Evolutionary conservation across 2,797 vertebrate genomes (phyloP), one percentile per base, ranked within the genome.

Genomic region (Balearica regulorum): DNA sequence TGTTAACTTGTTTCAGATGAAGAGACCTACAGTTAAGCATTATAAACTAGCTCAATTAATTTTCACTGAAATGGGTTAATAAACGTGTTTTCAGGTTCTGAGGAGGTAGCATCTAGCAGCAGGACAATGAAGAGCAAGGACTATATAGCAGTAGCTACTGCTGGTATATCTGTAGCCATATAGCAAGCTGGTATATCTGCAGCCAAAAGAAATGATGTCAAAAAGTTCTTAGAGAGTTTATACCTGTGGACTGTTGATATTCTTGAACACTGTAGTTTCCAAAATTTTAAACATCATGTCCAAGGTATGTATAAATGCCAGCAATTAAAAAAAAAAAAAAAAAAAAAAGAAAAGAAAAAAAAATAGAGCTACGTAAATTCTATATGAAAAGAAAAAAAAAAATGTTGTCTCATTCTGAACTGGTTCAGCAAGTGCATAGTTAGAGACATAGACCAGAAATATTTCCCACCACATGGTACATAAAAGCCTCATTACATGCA

Each of bases 381-480:
- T 25, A 18, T 17, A 58, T 5, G 5, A 66, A 77, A 62, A 25
- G 1, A 29, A 28, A 43, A 18, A 66, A 5, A 39, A 51, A 49
- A 43, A 66, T 4, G 2, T 28, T 57, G 2, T 44, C 8, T 37
- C 12, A 6, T 48, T 73, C 24, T 64, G 11, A 26, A 17, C 6
- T 16, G 5, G 2, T 71, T 87, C 41, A 75, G n/a, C 10, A 85
- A 90, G 69, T 37, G 16, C 33, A 60, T 18, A 48, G 20, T 44
- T 57, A 41, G 5, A 55, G 25, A 82, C 93, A 71, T 5, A 72
- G 18, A 44, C 13, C 10, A 19, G 35, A 93, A 77, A 64, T 68
- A 28, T n/a, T 80, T 87, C 55, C n/a, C 11, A 78, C 24, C 10
- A 28, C 10, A 37, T 19, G 11, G 19, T 48, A 26, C 0, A 0